Evolutionary conservation across 2,888 invertebrate genomes (phyloP).

Genomic region (Pseudoips prasinana): DNA sequence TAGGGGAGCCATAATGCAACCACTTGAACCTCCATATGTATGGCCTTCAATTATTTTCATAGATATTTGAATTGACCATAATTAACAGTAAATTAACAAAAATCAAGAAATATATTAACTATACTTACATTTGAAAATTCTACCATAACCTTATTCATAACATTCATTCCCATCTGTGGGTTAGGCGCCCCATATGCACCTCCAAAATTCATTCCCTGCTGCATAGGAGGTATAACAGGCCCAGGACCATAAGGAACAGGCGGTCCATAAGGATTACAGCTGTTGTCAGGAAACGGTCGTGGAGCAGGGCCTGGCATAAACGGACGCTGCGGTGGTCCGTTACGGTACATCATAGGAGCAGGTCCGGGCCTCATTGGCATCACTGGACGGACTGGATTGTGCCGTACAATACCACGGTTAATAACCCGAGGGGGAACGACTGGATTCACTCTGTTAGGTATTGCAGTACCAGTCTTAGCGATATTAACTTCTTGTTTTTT

Average conservation of each 20-base stretch:
- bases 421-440: background rate
- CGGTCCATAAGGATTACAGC: background rate
- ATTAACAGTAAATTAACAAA: too few species aligned
- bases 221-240: background rate
- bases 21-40: too few species aligned
- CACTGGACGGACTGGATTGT: conserved; percentile 1
- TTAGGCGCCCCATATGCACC: conserved; percentile 10
- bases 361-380: background rate
- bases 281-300: background rate
- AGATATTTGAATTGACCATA: too few species aligned
- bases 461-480: background rate
- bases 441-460: background rate
- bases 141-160: conserved; percentile 31
- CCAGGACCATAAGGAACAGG: background rate
- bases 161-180: conserved; percentile 3
- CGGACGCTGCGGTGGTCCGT: conserved; percentile 1
- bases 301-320: background rate
- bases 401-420: conserved; percentile 4
- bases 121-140: conserved; percentile 46
- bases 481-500: background rate
- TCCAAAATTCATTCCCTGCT: background rate
- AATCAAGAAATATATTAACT: too few species aligned
- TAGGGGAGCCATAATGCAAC: too few species aligned
- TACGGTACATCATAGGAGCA: background rate
- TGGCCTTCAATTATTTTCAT: too few species aligned